Base-by-base conservation (phyloP, 2,888 invertebrate genomes). In the Timema cristinae region DNA sequence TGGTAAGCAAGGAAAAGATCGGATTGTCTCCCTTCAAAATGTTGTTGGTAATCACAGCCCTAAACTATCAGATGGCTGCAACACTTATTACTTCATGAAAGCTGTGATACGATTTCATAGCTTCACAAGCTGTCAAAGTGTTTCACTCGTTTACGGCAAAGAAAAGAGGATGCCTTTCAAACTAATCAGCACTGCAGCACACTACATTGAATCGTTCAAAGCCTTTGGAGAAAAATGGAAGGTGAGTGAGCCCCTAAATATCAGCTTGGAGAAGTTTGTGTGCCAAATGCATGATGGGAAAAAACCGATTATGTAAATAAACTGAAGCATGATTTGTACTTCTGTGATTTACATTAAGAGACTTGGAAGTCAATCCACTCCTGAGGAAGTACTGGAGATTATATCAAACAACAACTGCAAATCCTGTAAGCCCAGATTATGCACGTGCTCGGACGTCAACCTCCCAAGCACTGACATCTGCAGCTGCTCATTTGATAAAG, bases 151-250 rank as follows among this genome's bases (percentile, higher is more conserved):
- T 48, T 63, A 63, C 48, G 63, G 63, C 32, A 63, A 63, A 32
- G 63, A 48, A 5, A 63, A 63, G 13, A 48, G 63, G 48, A 63
- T 13, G 13, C 63, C 9, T 48, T 63, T 63, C 6, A 15, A 63
- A 16, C 47, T 32, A 63, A 63, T 63, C 32, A 63, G 47, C 13
- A 7, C 63, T 5, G 63, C 7, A 63, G 7, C 63, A 48, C 63
- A 63, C 16, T n/a, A 59, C 13, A 13, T 32, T 63, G 9, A 47
- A 63, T 63, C 63, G 47, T 63, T 63, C 63, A 63, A 63, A 63
- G 11, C 63, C 47, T 48, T 63, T 48, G 9, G 63, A 6, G 63
- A 59, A 59, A n/a, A 59, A 0, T 59, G 59, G 59, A 59, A 8
- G n/a, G 13, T 59, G n/a, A 6, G 10, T 10, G 59, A 59, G 59